Evolutionary conservation across 2,797 vertebrate species (phyloP).

Genomic region (Silurus aristotelis): DNA sequence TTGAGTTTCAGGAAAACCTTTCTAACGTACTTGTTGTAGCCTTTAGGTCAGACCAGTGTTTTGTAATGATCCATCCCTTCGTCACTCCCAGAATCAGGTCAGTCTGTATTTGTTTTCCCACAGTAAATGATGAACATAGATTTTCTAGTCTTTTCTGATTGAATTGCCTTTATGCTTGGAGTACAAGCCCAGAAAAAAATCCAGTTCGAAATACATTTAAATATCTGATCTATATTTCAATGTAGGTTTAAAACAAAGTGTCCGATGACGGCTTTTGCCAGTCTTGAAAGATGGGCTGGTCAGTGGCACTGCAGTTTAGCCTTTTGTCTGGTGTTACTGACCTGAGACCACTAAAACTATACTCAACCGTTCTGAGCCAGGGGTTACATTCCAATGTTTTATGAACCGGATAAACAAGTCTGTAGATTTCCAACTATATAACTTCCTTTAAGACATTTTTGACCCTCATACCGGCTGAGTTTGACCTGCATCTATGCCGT

Average conservation of each 20-base stretch:
- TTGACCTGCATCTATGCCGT: slow-evolving; percentile 19
- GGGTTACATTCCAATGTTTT: slow-evolving; percentile 21
- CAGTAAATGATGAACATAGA: slow-evolving; percentile 57
- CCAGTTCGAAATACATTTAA: slow-evolving; percentile 47
- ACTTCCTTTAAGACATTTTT: slow-evolving; percentile 23
- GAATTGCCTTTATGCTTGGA: slow-evolving; percentile 57
- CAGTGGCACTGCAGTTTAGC: slow-evolving; percentile 19
- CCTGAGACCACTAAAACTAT: slow-evolving; percentile 26
- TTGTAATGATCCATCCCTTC: slow-evolving; percentile 50
- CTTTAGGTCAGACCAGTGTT: slow-evolving; percentile 45
- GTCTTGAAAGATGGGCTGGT: slow-evolving; percentile 3
- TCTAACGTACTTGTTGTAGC: slow-evolving; percentile 48
- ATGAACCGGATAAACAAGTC: slow-evolving; percentile 24
- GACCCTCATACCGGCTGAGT: slow-evolving; percentile 4
- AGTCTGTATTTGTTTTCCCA: slow-evolving; percentile 63
- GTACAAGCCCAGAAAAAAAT: slow-evolving; percentile 57
- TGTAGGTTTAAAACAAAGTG: neutral
- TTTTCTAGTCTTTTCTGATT: slow-evolving; percentile 58
- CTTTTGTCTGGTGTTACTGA: slow-evolving; percentile 31
- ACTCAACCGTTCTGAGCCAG: neutral
- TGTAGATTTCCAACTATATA: neutral
- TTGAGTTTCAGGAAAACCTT: slow-evolving; percentile 39
- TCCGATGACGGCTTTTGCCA: slow-evolving; percentile 32
- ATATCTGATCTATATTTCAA: slow-evolving; percentile 57
- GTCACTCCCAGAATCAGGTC: slow-evolving; percentile 69